A percentile compares a stretch with the other conserved stretches of the same genome.
These are phyloP conservation scores for Timandra comae DNA, from an alignment of 2,888 invertebrate species.

Conservation along the genomic window DNA sequence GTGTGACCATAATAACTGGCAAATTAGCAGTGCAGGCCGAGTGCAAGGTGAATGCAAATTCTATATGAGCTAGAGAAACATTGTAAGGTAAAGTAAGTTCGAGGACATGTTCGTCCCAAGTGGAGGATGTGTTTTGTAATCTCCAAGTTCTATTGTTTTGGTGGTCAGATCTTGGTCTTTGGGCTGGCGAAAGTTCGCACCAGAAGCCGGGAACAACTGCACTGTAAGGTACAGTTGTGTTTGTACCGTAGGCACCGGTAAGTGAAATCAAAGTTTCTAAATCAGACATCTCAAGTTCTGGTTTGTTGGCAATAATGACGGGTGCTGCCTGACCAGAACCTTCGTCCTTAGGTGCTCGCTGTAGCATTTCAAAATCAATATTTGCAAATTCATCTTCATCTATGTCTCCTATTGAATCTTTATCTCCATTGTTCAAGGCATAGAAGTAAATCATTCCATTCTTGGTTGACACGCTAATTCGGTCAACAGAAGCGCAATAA, in stretches of 20 bases:
- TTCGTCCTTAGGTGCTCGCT: conserved; percentile 54
- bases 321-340: conserved; percentile 41
- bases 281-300: conserved; percentile 75
- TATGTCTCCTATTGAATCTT: conserved; percentile 82
- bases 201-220: conserved; percentile 95
- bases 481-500: conserved; percentile 91
- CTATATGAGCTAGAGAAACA: conserved; percentile 90
- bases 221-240: conserved; percentile 79
- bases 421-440: conserved; percentile 83
- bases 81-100: conserved; percentile 90
- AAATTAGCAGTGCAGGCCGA: conserved; percentile 83
- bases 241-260: conserved; percentile 83
- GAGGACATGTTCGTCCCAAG: conserved; percentile 95
- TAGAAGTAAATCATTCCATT: conserved; percentile 90
- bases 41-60: conserved; percentile 90
- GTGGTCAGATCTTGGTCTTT: conserved; percentile 91
- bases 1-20: conserved; percentile 86
- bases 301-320: conserved; percentile 76
- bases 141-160: conserved; percentile 94
- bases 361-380: conserved; percentile 65
- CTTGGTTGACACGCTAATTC: conserved; percentile 89
- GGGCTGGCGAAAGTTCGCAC: conserved; percentile 94
- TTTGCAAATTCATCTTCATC: conserved; percentile 81
- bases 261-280: conserved; percentile 83
- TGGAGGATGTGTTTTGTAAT: conserved; percentile 89